A percentile compares a stretch with the other conserved stretches of the same genome.
Evolutionary conservation across 2,888 invertebrate species (phyloP).

Genomic region (Drosophila parthenogenetica): DNA sequence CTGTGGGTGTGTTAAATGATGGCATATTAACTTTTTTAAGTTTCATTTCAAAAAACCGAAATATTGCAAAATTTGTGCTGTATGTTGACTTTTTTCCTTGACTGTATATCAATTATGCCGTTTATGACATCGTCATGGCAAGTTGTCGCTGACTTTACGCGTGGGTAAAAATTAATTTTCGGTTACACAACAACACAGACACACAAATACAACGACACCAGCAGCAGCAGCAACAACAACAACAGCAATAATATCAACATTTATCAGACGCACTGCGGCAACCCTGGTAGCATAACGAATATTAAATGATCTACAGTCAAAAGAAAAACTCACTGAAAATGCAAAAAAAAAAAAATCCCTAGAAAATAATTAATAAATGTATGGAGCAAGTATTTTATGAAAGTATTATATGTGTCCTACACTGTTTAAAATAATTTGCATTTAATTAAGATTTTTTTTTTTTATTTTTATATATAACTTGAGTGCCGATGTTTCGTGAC

Average conservation of each 20-base stretch:
- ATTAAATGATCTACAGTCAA: slow-evolving; percentile 8
- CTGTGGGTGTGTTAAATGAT: too few species aligned
- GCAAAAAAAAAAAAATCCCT: background rate
- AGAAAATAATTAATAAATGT: too few species aligned
- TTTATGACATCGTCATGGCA: slow-evolving; percentile 56
- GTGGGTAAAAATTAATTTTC: slow-evolving; percentile 69
- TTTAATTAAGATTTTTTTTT: too few species aligned
- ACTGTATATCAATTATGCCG: slow-evolving; percentile 80
- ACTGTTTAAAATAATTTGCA: too few species aligned
- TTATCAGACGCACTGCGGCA: background rate
- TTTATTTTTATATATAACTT: too few species aligned
- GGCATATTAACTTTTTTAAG: too few species aligned
- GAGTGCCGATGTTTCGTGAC: too few species aligned
- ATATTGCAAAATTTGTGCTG: too few species aligned
- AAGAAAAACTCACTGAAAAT: background rate
- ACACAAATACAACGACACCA: slow-evolving; percentile 14
- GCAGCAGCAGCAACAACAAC: background rate
- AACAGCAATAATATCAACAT: slow-evolving; percentile 14
- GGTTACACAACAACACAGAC: slow-evolving; percentile 28
- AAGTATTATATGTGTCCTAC: too few species aligned
- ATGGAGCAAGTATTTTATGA: too few species aligned
- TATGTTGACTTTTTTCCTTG: too few species aligned
- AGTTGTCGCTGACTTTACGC: slow-evolving; percentile 32
- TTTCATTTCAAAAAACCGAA: too few species aligned
- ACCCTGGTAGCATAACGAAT: slow-evolving; percentile 3